Conservation (phyloP, 2,888 invertebrate genomes). For the Cephus pulcher region DNA sequence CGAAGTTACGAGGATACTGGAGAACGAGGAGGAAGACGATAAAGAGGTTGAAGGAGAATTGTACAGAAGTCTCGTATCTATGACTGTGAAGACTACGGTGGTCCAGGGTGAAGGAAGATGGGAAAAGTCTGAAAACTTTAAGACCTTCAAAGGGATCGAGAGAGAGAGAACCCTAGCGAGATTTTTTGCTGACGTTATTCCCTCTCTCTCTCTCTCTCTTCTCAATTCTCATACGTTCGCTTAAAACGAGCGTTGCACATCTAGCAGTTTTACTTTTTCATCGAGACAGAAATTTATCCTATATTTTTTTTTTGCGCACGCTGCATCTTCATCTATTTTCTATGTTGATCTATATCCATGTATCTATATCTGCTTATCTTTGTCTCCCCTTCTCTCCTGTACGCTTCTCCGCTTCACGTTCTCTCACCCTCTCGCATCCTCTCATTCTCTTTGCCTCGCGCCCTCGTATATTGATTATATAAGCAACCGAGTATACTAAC, state of each 20-base stretch:
- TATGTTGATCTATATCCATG: conserved; percentile 7
- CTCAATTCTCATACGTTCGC: conserved; percentile 11
- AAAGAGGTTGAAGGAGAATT: neutral
- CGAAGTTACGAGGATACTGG: neutral
- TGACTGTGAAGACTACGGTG: neutral
- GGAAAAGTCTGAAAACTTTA: neutral
- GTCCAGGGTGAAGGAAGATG: neutral
- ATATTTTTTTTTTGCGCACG: conserved; percentile 21
- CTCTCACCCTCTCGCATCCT: conserved; percentile 27
- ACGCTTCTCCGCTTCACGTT: neutral
- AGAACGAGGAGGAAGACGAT: neutral
- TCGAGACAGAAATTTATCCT: conserved; percentile 23
- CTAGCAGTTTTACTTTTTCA: conserved; percentile 54
- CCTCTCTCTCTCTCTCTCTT: conserved; percentile 13
- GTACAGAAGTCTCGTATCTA: neutral
- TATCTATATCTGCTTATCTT: conserved; percentile 2
- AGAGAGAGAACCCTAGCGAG: neutral
- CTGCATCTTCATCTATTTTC: conserved; percentile 16
- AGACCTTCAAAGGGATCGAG: neutral
- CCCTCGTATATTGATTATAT: conserved; percentile 64
- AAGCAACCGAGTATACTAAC: conserved; percentile 62
- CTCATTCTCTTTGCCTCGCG: conserved; percentile 29
- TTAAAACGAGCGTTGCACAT: conserved; percentile 34
- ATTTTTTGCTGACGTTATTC: neutral
- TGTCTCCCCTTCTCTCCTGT: conserved; percentile 15